Base-by-base conservation (phyloP, 1,140 invertebrate species). In the Zaprionus davidi region DNA sequence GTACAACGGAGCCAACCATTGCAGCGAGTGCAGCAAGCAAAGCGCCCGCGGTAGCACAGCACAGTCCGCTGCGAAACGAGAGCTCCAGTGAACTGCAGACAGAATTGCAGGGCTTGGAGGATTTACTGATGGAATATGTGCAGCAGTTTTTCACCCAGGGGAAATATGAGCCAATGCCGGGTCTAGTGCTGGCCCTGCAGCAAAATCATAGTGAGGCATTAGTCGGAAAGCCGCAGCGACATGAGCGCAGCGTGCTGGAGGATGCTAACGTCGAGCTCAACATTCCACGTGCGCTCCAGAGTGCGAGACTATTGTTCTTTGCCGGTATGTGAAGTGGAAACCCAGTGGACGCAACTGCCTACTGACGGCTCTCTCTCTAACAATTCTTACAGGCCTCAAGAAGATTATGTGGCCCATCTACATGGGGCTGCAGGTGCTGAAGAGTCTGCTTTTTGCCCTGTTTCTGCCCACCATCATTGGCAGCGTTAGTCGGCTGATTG, bases 401-500 rank as follows among this genome's bases (percentile, higher is more conserved):
- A 97, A 97, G 91, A 93, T 97, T 60, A 94, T 97, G 82, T 93
- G 97, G 80, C 96, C 96, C 4, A 92, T 97, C 17, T 94, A 97
- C 69, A 95, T 97, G 78, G 96, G 96, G 1, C 94, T 95, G 3
- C 96, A 97, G 93, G 94, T 97, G 17, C 94, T 97, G 73, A 97
- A 97, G 92, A 96, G 96, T 20, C 94, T 97, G 12, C 92, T 97
- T 6, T 94, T 97, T 5, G 96, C 96, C 9, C 95, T 97, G 92
- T 97, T 97, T 92, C 93, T 97, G 80, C 97, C 97, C 2, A 96
- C 96, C 63, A 95, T 97, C 51, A 94, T 97, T 62, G 96, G 96
- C 57, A 96, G 96, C 79, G 94, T 97, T 59, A 96, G 96, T 57
- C 97, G 97, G 92, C 94, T 97, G 51, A 94, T 97, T 55, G 96